Evolutionary conservation across 2,888 invertebrate genomes (phyloP), one percentile per base, ranked within the genome.

Genomic region (Brachylomia viminalis): DNA sequence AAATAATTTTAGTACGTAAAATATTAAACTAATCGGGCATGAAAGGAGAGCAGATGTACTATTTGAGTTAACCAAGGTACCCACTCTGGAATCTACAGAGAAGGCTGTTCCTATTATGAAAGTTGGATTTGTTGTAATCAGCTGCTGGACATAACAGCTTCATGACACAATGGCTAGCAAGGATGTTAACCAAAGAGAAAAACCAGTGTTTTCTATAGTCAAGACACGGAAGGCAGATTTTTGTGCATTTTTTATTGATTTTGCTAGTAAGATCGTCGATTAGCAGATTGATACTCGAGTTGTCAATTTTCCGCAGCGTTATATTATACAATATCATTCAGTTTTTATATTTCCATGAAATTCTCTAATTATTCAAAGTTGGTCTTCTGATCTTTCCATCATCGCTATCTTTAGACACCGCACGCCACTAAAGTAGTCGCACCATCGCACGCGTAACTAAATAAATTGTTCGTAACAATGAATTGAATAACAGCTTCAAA

Each of bases 401-500:
- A 15, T 52, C 17, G 27, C 23, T 4, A 15, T 54, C 33, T 52
- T 52, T 52, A 27, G 15, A 17, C 45, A 58, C 58, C 52, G 47
- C 38, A 33, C 30, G 20, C 52, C 45, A 23, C 45, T 56, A 27
- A 2, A 65, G 11, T 45, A 27, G 54, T 42, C 17, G 47, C 49
- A 49, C 27, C 52, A 68, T 27, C 71, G 30, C 67, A 65, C 69
- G 54, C 79, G 71, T 59, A 67, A 27, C 45, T 49, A 64, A n/a
- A n/a, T n/a, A n/a, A n/a, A 67, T 76, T 58, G 69, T 76, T 61
- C 62, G 80, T 80, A 77, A 83, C 77, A 71, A 68, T 64, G 7
- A 79, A 67, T 83, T 80, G 56, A 73, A 84, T 84, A 84, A 83
- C 64, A 54, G 38, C 56, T 13, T 56, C 64, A 71, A 73, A 83